Evolutionary conservation across 2,888 invertebrate genomes (phyloP), one percentile per base, ranked within the genome.

Genomic region (Cheiracanthium punctorium): DNA sequence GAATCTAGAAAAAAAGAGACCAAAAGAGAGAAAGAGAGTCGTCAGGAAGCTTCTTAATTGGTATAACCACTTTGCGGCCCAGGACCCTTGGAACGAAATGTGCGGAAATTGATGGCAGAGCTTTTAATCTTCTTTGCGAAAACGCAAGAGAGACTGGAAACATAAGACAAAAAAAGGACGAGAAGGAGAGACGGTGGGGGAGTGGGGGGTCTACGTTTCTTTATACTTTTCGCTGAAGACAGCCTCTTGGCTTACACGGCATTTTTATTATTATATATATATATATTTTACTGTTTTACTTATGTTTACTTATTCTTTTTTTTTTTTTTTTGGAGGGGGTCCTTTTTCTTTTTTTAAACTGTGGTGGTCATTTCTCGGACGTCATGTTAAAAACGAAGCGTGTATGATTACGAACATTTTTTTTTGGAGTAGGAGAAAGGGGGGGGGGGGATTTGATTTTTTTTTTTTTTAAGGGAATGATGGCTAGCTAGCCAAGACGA

Each of bases 101-200:
- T 88, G 86, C 75, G 86, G 75, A 81, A 86, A 81, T 81, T 80
- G 84, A 88, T 84, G 82, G 88, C 69, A 84, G 80, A 74, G 80
- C 84, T 80, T 77, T 80, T 80, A 79, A 88, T 84, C 80, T 80
- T 80, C 79, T 77, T 84, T 75, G 77, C 79, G 82, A 82, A 82
- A 70, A 41, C 72, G 43, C 33, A 32, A 43, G 74, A 73, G 43
- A 87, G 71, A 80, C 64, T 80, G 72, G 84, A 86, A 80, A 82
- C 81, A 85, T 85, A 85, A 77, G 73, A 86, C 81, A 82, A 85
- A 86, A 41, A 67, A 80, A 80, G 58, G 2, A 17, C 79, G 70
- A 74, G n/a, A 41, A 71, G 37, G n/a, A 69, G 41, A 48, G 69
- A n/a, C n/a, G n/a, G n/a, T n/a, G n/a, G n/a, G n/a, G n/a, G n/a